A percentile compares a stretch with the other conserved stretches of the same genome.
Conservation (phyloP, 2,113 vertebrate species). For the Cochlearius cochlearius region DNA sequence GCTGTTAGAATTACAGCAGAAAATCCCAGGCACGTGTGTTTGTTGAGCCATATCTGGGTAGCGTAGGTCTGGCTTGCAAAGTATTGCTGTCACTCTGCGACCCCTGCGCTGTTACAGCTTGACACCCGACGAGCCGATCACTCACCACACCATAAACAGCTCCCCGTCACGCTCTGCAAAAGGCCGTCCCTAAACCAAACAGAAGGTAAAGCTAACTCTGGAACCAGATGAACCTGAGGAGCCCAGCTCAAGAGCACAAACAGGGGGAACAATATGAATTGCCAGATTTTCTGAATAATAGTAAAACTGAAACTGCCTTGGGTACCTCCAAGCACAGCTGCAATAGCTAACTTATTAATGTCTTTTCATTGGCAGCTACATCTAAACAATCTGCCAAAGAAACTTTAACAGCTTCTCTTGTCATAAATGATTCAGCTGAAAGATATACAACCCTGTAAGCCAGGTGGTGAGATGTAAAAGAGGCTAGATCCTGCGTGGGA, state of each 20-base stretch:
- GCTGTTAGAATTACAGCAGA: not conserved
- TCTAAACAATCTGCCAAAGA: constrained; percentile 52
- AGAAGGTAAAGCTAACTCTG: not conserved
- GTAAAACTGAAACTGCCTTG: constrained; percentile 15
- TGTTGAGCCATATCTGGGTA: not conserved
- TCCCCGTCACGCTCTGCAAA: not conserved
- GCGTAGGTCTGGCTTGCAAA: not conserved
- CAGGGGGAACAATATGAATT: not conserved
- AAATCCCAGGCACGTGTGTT: not conserved
- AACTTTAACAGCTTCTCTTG: constrained; percentile 37
- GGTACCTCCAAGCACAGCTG: constrained; percentile 39
- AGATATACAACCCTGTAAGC: constrained; percentile 41
- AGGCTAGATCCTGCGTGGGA: not conserved
- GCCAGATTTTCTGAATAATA: constrained; percentile 14
- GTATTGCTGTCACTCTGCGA: not conserved
- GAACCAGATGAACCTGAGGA: not conserved
- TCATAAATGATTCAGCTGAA: constrained; percentile 55
- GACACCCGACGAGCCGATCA: not conserved
- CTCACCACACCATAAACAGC: not conserved
- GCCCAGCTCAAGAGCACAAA: not conserved
- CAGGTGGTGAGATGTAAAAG: constrained; percentile 46
- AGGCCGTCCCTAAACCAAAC: not conserved
- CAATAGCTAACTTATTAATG: constrained; percentile 18
- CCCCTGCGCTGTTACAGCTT: not conserved
- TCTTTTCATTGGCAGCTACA: constrained; percentile 53